Conservation (phyloP, 2,113 vertebrate genomes). For the Vicugna pacos region DNA sequence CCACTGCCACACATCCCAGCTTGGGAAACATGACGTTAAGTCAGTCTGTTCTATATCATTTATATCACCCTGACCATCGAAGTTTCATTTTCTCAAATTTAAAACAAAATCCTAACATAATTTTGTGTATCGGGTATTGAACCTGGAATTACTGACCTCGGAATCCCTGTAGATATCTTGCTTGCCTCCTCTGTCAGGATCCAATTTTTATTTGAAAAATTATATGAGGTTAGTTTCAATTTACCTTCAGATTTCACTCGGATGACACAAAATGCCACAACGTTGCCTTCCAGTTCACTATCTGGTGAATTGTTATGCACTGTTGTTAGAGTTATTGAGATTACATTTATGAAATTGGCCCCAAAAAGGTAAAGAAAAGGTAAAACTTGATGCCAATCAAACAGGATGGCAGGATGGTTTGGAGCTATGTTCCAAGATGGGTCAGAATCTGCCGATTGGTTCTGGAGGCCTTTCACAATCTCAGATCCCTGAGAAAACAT, state of each 20-base stretch:
- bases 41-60: neutral
- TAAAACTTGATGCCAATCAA: neutral
- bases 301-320: neutral
- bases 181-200: slow-evolving; percentile 12
- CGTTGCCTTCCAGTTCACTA: neutral
- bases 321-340: neutral
- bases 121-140: neutral
- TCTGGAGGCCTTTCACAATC: neutral
- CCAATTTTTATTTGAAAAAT: slow-evolving; percentile 49
- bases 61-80: neutral
- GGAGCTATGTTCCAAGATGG: neutral
- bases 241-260: slow-evolving; percentile 35
- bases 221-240: slow-evolving; percentile 24
- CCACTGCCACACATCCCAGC: neutral
- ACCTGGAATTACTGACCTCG: slow-evolving; percentile 21
- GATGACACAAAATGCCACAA: slow-evolving; percentile 5
- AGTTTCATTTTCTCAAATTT: slow-evolving; percentile 46
- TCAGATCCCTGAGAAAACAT: neutral
- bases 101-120: slow-evolving; percentile 36
- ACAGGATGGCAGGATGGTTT: neutral
- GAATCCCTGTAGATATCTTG: neutral
- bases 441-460: neutral
- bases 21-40: neutral
- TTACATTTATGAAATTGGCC: neutral
- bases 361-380: neutral